phyloP scores from a whole-genome alignment of 2,113 vertebrate species.

The Atherinomorus stipes region DNA sequence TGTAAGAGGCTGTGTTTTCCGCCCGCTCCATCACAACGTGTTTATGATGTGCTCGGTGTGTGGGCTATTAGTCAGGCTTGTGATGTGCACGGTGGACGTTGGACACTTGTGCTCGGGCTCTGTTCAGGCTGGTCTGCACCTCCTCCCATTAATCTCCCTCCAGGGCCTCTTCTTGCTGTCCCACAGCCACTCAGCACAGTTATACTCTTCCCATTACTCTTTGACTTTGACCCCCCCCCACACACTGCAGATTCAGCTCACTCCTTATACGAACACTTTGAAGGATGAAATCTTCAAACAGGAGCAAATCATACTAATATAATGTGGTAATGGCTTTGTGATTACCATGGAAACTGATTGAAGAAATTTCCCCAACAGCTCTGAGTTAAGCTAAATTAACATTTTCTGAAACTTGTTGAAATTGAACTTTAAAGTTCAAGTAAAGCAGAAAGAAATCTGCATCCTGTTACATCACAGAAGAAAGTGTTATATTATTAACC shows the following conservation, averaged over 20 bases:
- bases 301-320: background rate
- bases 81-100: slow-evolving; percentile 13
- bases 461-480: too few species aligned
- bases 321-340: background rate
- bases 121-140: slow-evolving; percentile 28
- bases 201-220: slow-evolving; percentile 22
- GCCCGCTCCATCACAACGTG: slow-evolving; percentile 52
- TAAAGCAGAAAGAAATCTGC: too few species aligned
- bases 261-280: background rate
- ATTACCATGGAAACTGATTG: background rate
- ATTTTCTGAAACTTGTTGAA: too few species aligned
- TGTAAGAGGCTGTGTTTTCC: slow-evolving; percentile 53
- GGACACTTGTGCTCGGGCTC: slow-evolving; percentile 47
- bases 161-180: slow-evolving; percentile 37
- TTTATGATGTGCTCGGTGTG: slow-evolving; percentile 64
- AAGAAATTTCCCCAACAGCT: too few species aligned
- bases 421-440: too few species aligned
- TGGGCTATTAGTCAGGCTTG: slow-evolving; percentile 61
- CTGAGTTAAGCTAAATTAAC: too few species aligned
- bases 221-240: slow-evolving; percentile 38
- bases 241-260: slow-evolving; percentile 47
- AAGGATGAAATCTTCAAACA: background rate
- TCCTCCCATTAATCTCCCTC: slow-evolving; percentile 60
- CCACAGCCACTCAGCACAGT: slow-evolving; percentile 40
- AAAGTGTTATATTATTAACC: too few species aligned